These are phyloP conservation scores for Silurus glanis DNA, from an alignment of 2,113 vertebrate genomes.

Conservation along the genomic window DNA sequence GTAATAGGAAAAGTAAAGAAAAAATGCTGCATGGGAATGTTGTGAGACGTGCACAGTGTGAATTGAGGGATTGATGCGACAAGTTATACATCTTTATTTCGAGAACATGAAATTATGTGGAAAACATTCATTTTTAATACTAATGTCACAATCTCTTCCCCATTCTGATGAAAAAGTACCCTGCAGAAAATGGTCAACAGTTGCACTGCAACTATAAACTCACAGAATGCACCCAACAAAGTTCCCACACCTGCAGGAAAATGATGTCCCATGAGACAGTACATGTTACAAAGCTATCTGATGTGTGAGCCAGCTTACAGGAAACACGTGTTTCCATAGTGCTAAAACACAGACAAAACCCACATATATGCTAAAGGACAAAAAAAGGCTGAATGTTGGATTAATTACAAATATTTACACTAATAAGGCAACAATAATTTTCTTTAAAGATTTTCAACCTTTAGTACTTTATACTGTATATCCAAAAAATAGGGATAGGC, in stretches of 20 bases:
- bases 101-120: too few species aligned
- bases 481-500: not conserved
- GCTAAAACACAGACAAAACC: slow-evolving; percentile 19
- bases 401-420: not conserved
- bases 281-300: slow-evolving; percentile 13
- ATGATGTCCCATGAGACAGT: too few species aligned
- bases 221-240: not conserved
- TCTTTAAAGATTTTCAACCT: not conserved
- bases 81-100: too few species aligned
- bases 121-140: not conserved
- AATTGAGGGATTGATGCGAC: too few species aligned
- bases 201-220: not conserved
- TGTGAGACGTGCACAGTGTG: too few species aligned
- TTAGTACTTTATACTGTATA: not conserved
- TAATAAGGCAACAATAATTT: not conserved
- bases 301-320: slow-evolving; percentile 26
- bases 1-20: not conserved
- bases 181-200: too few species aligned
- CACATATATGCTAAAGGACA: slow-evolving; percentile 12
- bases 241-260: not conserved
- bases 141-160: not conserved
- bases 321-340: slow-evolving; percentile 1
- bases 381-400: not conserved
- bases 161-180: not conserved
- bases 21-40: not conserved